phyloP scores from a whole-genome alignment of 1,140 invertebrate genomes.

The Onthophagus taurus region DNA sequence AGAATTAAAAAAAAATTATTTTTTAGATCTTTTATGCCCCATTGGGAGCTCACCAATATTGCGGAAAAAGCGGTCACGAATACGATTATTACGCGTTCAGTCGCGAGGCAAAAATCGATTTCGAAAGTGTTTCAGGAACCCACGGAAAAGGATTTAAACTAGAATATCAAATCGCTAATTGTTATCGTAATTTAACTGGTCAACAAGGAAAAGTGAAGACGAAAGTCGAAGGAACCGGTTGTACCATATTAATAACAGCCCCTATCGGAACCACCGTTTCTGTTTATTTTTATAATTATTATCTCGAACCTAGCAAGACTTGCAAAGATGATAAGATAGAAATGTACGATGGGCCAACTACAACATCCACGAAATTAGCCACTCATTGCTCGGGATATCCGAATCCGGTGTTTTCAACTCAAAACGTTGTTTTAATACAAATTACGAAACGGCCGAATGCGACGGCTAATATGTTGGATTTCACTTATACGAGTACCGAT shows the following conservation, averaged over 20 bases:
- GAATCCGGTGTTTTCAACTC: conserved; percentile 50
- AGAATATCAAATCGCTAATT: conserved; percentile 41
- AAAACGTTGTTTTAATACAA: conserved; percentile 49
- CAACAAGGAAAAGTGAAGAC: conserved; percentile 54
- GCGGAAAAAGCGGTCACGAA: conserved; percentile 25
- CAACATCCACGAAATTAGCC: conserved; percentile 34
- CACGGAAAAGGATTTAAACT: conserved; percentile 44
- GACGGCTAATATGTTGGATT: conserved; percentile 43
- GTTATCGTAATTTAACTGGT: conserved; percentile 58
- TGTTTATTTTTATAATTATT: conserved; percentile 43
- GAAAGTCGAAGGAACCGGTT: conserved; percentile 39
- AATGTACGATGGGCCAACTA: conserved; percentile 45
- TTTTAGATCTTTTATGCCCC: conserved; percentile 15
- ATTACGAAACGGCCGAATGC: conserved; percentile 25
- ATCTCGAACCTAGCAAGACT: too few species aligned
- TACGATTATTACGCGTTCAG: conserved; percentile 40
- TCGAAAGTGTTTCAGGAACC: conserved; percentile 32
- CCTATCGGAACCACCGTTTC: conserved; percentile 53
- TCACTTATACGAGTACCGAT: conserved; percentile 54
- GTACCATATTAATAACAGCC: conserved; percentile 48
- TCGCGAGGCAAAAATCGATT: conserved; percentile 39
- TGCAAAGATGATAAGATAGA: too few species aligned
- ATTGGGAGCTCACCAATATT: conserved; percentile 22
- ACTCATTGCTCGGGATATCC: conserved; percentile 39
- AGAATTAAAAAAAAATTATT: conserved; percentile 13